phyloP scores from a whole-genome alignment of 1,140 invertebrate genomes.

The Pectinophora gossypiella region DNA sequence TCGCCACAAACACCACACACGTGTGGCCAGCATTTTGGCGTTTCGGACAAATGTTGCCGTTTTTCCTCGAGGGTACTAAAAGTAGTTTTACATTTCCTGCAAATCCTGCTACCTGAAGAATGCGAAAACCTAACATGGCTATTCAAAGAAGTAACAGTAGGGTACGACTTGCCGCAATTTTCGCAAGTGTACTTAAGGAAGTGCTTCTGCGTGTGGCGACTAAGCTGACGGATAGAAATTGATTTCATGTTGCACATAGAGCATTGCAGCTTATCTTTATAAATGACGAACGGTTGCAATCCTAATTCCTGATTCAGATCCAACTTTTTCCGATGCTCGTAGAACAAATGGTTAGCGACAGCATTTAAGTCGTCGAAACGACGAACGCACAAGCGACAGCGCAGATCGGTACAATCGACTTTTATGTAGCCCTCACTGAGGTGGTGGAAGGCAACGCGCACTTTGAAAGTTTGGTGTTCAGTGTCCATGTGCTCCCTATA shows the following conservation, averaged over 20 bases:
- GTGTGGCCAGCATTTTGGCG: slow-evolving; percentile 23
- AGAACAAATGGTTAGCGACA: slow-evolving; percentile 21
- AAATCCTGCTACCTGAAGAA: slow-evolving; percentile 19
- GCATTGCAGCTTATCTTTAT: slow-evolving; percentile 26
- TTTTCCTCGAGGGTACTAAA: slow-evolving; percentile 24
- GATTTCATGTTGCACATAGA: slow-evolving; percentile 25
- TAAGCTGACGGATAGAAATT: slow-evolving; percentile 22
- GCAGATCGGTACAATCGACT: slow-evolving; percentile 30
- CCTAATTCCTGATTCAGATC: slow-evolving; percentile 20
- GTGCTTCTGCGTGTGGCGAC: slow-evolving; percentile 33
- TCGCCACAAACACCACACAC: slow-evolving; percentile 28
- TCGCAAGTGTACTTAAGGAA: slow-evolving; percentile 38
- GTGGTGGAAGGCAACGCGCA: slow-evolving; percentile 29
- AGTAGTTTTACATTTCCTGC: slow-evolving; percentile 30
- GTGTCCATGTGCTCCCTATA: slow-evolving; percentile 14
- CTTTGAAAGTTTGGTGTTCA: slow-evolving; percentile 14
- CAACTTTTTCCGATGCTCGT: slow-evolving; percentile 20
- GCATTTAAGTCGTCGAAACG: slow-evolving; percentile 19
- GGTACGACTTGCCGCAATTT: slow-evolving; percentile 36
- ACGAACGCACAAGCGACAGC: slow-evolving; percentile 26
- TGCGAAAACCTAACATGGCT: slow-evolving; percentile 33
- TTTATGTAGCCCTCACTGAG: slow-evolving; percentile 33
- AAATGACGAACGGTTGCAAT: slow-evolving; percentile 29
- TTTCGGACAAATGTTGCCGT: slow-evolving; percentile 21
- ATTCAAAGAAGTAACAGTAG: slow-evolving; percentile 19